These are phyloP conservation scores for Remorina albescens DNA, from an alignment of 2,797 vertebrate genomes.

Conservation along the genomic window DNA sequence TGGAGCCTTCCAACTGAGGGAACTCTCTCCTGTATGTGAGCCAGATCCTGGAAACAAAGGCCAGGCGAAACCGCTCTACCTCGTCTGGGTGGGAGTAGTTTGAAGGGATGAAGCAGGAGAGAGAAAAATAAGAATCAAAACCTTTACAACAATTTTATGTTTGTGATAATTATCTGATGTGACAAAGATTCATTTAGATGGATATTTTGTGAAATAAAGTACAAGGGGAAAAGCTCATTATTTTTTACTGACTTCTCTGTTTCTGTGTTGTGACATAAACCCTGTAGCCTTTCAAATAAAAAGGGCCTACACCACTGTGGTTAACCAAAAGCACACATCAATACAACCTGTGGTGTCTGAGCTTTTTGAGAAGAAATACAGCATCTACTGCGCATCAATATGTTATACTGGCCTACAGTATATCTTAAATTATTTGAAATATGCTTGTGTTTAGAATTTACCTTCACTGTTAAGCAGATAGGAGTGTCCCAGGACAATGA, in stretches of 20 bases:
- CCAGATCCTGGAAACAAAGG: slow-evolving; percentile 90
- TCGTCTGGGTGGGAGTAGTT: slow-evolving; percentile 74
- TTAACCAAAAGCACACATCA: slow-evolving; percentile 37
- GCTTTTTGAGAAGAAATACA: background rate
- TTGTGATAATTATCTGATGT: background rate
- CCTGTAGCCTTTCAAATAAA: background rate
- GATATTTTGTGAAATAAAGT: background rate
- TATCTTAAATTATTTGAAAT: background rate
- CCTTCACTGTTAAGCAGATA: slow-evolving; percentile 89
- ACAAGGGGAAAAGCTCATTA: background rate
- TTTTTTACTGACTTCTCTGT: background rate
- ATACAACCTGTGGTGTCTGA: slow-evolving; percentile 14
- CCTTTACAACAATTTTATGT: slow-evolving; percentile 7
- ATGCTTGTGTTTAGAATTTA: slow-evolving; percentile 48
- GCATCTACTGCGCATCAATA: background rate
- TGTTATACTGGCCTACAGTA: background rate
- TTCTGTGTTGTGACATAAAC: slow-evolving; percentile 13
- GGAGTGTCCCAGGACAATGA: slow-evolving; percentile 87
- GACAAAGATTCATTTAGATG: background rate
- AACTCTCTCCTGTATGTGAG: slow-evolving; percentile 92
- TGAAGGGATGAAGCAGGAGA: background rate
- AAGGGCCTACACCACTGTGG: background rate
- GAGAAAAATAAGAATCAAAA: background rate
- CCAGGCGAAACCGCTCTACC: slow-evolving; percentile 83
- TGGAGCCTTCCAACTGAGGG: slow-evolving; percentile 79